Percentiles rank a stretch among this genome's conserved stretches.
These are phyloP conservation scores for Sinocyclocheilus rhinocerous DNA, from an alignment of 2,113 vertebrate genomes.

Conservation along the genomic window DNA sequence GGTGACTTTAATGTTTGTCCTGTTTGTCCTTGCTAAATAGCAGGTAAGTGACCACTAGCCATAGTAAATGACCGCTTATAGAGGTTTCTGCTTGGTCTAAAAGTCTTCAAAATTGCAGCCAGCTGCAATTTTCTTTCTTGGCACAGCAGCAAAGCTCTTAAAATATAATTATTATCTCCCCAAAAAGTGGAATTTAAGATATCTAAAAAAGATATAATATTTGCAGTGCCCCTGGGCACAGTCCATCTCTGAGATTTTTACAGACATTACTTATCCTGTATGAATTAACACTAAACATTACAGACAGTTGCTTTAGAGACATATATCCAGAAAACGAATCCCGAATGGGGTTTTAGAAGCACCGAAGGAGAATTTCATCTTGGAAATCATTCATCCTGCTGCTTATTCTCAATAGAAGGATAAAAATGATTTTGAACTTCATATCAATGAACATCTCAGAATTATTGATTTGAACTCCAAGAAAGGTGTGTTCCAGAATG, in stretches of 20 bases:
- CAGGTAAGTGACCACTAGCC: neutral
- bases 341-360: neutral
- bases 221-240: conserved; percentile 2
- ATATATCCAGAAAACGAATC: neutral
- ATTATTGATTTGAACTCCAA: conserved; percentile 30
- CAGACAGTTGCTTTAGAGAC: neutral
- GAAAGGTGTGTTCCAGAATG: neutral
- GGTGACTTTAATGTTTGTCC: neutral
- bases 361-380: neutral
- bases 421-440: conserved; percentile 5
- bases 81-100: neutral
- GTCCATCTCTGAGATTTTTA: neutral
- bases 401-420: neutral
- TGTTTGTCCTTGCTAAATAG: neutral
- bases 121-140: neutral
- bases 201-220: neutral
- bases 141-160: conserved; percentile 12
- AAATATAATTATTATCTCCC: neutral
- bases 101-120: neutral
- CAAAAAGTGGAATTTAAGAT: neutral
- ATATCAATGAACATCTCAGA: conserved; percentile 8
- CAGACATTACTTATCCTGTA: neutral
- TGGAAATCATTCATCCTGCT: conserved; percentile 3
- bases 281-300: neutral
- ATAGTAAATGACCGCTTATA: neutral